Conservation (phyloP, 2,797 vertebrate species). For the Sebastes matsubarae region DNA sequence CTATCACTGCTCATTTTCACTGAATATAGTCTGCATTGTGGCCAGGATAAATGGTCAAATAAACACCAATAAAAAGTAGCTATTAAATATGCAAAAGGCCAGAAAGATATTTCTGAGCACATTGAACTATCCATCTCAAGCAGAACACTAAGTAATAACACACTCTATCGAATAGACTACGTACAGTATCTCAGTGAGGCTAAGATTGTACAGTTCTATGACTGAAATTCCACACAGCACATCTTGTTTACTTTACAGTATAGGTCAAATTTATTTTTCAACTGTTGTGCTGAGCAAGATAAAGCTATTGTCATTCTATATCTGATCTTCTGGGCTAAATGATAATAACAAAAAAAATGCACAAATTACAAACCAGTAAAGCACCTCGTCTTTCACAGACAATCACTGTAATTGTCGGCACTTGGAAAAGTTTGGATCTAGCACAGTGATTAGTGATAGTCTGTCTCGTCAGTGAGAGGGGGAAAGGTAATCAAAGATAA, state of each 20-base stretch:
- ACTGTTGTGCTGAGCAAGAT: not conserved
- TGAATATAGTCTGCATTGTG: not conserved
- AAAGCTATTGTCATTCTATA: constrained; percentile 1
- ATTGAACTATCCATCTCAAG: not conserved
- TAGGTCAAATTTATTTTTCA: not conserved
- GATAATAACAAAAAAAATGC: not conserved
- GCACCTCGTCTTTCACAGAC: constrained; percentile 30
- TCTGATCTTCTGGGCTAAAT: constrained; percentile 13
- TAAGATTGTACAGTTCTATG: not conserved
- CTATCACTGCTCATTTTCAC: not conserved
- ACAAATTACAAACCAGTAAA: constrained; percentile 24
- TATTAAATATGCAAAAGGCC: not conserved
- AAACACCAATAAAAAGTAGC: not conserved
- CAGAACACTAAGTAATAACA: not conserved
- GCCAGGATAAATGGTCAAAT: not conserved
- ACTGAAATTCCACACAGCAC: not conserved
- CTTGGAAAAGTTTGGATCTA: constrained; percentile 65
- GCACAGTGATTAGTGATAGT: constrained; percentile 62
- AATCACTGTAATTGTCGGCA: constrained; percentile 61
- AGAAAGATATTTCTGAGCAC: not conserved
- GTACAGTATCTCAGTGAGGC: not conserved
- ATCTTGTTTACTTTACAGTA: not conserved
- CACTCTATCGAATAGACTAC: not conserved
- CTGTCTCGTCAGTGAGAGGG: constrained; percentile 47
- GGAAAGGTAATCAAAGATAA: constrained; percentile 76